These are phyloP conservation scores for Zhuqinia jingwanae DNA, from an alignment of 2,888 invertebrate species.

Conservation along the genomic window DNA sequence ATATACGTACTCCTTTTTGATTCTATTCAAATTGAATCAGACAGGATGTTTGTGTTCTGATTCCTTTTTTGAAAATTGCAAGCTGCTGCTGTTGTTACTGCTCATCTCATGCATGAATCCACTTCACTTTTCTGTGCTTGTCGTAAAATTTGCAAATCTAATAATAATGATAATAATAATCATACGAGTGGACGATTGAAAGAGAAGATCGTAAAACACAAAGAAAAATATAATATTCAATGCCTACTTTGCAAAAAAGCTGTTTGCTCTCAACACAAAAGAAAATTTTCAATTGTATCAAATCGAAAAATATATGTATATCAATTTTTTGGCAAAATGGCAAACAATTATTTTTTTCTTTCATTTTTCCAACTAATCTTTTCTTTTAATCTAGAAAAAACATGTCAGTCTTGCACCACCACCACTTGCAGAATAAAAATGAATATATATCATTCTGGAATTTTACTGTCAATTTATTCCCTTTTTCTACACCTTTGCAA, in stretches of 20 bases:
- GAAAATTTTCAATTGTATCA: no score
- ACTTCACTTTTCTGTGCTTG: background rate
- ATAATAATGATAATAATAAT: background rate
- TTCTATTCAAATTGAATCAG: conserved; percentile 27
- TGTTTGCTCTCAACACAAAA: background rate
- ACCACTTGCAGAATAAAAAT: background rate
- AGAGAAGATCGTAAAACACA: background rate
- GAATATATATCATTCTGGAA: background rate
- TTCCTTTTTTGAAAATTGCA: conserved; percentile 23
- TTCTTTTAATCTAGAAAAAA: background rate
- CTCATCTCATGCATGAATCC: conserved; percentile 37
- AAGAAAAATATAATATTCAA: background rate
- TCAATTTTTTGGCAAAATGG: background rate
- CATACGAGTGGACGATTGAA: background rate
- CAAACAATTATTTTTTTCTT: background rate
- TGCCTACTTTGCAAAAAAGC: background rate
- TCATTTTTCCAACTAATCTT: conserved; percentile 24
- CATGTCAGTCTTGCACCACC: background rate
- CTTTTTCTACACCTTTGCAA: conserved; percentile 8
- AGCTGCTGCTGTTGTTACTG: background rate
- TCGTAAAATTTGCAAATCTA: conserved; percentile 38
- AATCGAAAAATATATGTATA: no score
- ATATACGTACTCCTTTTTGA: conserved; percentile 19
- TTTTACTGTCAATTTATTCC: conserved; percentile 3
- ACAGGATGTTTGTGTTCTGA: conserved; percentile 37